Evolutionary conservation across 2,797 vertebrate genomes (phyloP).

Genomic region (Paedocypris micromegethes): DNA sequence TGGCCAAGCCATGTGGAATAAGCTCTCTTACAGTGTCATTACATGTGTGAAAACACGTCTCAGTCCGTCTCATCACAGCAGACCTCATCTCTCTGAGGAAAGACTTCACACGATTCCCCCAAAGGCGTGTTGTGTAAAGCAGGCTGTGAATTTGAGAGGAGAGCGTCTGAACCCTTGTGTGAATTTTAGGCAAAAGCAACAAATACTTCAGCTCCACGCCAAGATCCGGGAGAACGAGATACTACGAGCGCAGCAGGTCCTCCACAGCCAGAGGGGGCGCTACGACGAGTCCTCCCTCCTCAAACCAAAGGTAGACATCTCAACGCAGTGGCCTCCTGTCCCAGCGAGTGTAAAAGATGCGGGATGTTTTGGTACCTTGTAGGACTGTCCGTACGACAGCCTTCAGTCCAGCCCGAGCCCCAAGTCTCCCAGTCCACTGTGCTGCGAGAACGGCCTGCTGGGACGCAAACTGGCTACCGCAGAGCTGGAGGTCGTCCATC

Average conservation of each 20-base stretch:
- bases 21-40: slow-evolving; percentile 13
- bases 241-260: slow-evolving; percentile 79
- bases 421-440: slow-evolving; percentile 57
- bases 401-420: slow-evolving; percentile 41
- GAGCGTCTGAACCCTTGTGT: background rate
- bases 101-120: background rate
- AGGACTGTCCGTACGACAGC: slow-evolving; percentile 67
- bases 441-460: slow-evolving; percentile 73
- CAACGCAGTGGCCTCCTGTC: too few relatives aligned
- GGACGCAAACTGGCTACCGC: slow-evolving; percentile 73
- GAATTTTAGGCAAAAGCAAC: slow-evolving; percentile 87
- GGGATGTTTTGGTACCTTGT: background rate
- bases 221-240: slow-evolving; percentile 86
- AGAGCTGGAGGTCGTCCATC: slow-evolving; percentile 78
- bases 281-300: slow-evolving; percentile 70
- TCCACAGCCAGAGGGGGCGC: slow-evolving; percentile 74
- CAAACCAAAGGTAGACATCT: slow-evolving; percentile 70
- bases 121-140: background rate
- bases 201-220: slow-evolving; percentile 84
- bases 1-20: slow-evolving; percentile 12
- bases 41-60: slow-evolving; percentile 24
- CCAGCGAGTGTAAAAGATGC: too few relatives aligned
- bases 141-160: slow-evolving; percentile 6
- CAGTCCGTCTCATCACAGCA: slow-evolving; percentile 10
- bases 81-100: background rate